Conservation (phyloP, 2,888 invertebrate species). For the Drosophila formosana region DNA sequence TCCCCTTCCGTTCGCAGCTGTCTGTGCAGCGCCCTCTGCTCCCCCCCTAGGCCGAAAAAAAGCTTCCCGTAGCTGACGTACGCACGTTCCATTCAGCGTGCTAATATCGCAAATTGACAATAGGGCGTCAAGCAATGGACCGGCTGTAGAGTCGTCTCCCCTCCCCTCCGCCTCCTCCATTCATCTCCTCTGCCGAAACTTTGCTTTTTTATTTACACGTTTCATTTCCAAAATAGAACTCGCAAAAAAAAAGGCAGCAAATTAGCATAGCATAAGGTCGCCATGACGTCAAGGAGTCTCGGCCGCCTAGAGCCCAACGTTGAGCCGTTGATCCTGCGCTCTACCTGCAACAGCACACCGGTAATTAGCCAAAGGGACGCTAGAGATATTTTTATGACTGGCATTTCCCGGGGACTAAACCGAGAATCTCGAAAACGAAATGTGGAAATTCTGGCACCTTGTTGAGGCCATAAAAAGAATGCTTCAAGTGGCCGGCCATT, state of each 20-base stretch:
- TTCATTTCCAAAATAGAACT: conserved; percentile 62
- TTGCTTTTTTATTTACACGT: conserved; percentile 62
- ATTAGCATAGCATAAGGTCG: conserved; percentile 74
- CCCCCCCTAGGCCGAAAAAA: neutral
- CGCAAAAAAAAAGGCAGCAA: conserved; percentile 33
- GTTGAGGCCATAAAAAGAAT: conserved; percentile 45
- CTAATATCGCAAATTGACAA: conserved; percentile 78
- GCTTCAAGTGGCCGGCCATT: conserved; percentile 46
- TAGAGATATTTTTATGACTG: conserved; percentile 45
- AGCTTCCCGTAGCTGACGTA: conserved; percentile 48
- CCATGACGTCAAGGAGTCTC: conserved; percentile 57
- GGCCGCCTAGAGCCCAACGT: neutral
- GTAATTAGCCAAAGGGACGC: conserved; percentile 37
- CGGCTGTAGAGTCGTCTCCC: conserved; percentile 36
- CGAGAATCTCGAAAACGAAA: conserved; percentile 35
- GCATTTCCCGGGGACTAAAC: conserved; percentile 36
- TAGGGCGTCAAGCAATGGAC: conserved; percentile 68
- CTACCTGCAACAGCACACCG: conserved; percentile 22
- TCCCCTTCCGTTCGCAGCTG: conserved; percentile 43
- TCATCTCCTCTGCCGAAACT: conserved; percentile 15
- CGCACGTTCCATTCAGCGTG: conserved; percentile 59
- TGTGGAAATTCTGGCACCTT: conserved; percentile 51
- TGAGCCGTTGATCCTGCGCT: conserved; percentile 23
- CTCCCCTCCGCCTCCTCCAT: neutral
- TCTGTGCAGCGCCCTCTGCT: conserved; percentile 2